Conservation (phyloP, 2,113 vertebrate species). For the Ahaetulla prasina region DNA sequence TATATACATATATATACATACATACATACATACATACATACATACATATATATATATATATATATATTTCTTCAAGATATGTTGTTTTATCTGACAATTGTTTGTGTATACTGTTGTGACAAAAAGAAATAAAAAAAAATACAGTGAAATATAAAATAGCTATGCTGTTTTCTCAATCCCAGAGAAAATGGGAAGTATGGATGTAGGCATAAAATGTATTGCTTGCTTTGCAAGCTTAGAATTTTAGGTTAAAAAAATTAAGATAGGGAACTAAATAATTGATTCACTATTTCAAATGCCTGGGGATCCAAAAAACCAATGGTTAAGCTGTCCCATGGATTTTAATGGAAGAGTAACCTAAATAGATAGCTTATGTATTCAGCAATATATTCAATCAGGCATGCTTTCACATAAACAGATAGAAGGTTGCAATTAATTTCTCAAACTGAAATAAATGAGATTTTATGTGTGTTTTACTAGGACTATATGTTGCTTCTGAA, state of each 20-base stretch:
- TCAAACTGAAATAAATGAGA: background rate
- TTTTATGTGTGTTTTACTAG: background rate
- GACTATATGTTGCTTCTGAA: slow-evolving; percentile 36
- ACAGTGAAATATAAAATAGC: slow-evolving; percentile 39
- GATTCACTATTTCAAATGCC: background rate
- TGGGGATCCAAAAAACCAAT: background rate
- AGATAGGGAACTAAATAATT: background rate
- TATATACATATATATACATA: too few relatives aligned
- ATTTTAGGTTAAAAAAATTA: background rate
- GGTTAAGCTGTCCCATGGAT: background rate
- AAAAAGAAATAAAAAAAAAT: too few relatives aligned
- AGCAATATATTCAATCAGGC: background rate
- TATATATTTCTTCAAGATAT: too few relatives aligned
- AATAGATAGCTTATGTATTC: background rate
- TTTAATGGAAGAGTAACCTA: background rate
- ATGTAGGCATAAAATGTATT: slow-evolving; percentile 38
- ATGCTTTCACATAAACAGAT: background rate
- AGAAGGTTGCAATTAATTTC: background rate
- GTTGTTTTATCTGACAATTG: too few relatives aligned
- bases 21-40: too few relatives aligned
- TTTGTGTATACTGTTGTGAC: too few relatives aligned
- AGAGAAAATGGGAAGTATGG: slow-evolving; percentile 29
- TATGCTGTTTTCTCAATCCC: slow-evolving; percentile 26
- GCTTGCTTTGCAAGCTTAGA: slow-evolving; percentile 31
- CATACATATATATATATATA: too few relatives aligned